These are phyloP conservation scores for Acanthopleura granulata DNA, from an alignment of 2,888 invertebrate species.

Conservation along the genomic window DNA sequence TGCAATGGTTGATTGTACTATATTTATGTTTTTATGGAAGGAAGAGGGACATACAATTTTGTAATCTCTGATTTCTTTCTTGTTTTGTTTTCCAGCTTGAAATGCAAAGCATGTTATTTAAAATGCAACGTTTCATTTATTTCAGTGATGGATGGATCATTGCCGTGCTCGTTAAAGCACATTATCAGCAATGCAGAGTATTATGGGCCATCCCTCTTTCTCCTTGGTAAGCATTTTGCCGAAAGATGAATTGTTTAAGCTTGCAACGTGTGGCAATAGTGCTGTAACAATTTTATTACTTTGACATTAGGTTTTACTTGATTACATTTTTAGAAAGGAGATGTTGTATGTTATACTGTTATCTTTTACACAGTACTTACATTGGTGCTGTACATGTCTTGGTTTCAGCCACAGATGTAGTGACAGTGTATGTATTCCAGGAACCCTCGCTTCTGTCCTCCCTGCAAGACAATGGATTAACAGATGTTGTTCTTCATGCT, in stretches of 20 bases:
- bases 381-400: slow-evolving; percentile 7
- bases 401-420: slow-evolving; percentile 78
- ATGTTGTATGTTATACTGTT: no score
- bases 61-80: no score
- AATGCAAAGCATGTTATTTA: background rate
- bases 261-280: no score
- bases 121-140: background rate
- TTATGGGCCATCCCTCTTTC: slow-evolving; percentile 87
- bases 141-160: slow-evolving; percentile 84
- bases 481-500: slow-evolving; percentile 87
- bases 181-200: slow-evolving; percentile 91
- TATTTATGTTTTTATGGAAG: no score
- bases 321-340: no score
- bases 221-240: slow-evolving; percentile 75
- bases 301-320: no score
- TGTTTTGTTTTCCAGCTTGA: no score
- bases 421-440: slow-evolving; percentile 82
- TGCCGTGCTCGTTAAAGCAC: slow-evolving; percentile 82
- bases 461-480: slow-evolving; percentile 87
- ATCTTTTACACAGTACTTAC: no score
- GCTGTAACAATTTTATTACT: no score
- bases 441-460: slow-evolving; percentile 87
- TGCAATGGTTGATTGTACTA: no score
- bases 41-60: no score
- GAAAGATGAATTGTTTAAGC: no score